Base-by-base conservation (phyloP, 2,113 vertebrate species). In the Callipepla squamata region DNA sequence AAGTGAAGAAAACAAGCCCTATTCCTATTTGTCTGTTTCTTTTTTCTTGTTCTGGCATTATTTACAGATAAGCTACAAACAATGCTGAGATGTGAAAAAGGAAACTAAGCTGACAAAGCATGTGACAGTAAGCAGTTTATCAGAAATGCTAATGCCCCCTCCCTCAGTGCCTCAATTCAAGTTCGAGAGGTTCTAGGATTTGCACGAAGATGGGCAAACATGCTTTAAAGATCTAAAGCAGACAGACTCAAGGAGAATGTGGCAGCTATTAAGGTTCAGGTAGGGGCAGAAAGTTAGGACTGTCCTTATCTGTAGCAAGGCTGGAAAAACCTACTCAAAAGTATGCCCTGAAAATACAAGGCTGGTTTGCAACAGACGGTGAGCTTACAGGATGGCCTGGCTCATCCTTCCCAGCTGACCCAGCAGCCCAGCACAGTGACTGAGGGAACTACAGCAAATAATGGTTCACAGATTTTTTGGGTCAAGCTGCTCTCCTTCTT, bases 1-100 rank as follows among this genome's bases (percentile, higher is more conserved):
- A 66, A 80, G 18, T n/a, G 50, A 61, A 74, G 51, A 85, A 92
- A 90, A 9, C 3, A 50, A 76, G 62, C 13, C 62, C 40, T 53
- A 73, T 62, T 74, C n/a, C 45, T 74, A 25, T 66, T 76, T 86
- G 73, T 59, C 7, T 28, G 38, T 32, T 92, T 48, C 25, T 86
- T 88, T 90, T 76, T 76, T 77, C 85, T 80, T 14, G 15, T 48
- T 72, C 72, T 81, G 72, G 51, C 51, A 57, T 66, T 90, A 84
- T 86, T 96, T 84, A 86, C 34, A 90, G 80, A 93, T 89, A 93
- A 94, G 47, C 80, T 72, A 78, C 69, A 77, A 83, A 83, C 65
- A 70, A 80, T 34, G 70, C 25, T 9, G 25, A 93, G 45, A 89
- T 12, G 8, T 51, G 81, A 59, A 87, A 74, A 90, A 83, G 57